These are phyloP conservation scores for Spinibarbus caldwelli DNA, from an alignment of 2,797 vertebrate species.

Conservation along the genomic window DNA sequence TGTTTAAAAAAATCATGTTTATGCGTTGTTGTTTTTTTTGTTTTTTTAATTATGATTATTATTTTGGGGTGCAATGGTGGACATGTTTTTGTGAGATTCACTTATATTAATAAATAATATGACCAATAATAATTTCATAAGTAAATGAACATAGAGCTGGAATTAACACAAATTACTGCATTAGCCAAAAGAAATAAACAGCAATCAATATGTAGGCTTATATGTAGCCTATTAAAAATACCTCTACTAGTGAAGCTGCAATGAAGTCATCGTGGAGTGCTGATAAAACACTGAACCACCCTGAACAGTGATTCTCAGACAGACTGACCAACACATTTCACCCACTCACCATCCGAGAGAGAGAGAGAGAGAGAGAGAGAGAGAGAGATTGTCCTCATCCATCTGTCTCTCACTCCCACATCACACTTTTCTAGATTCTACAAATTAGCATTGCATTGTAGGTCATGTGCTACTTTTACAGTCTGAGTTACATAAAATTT, in stretches of 20 bases:
- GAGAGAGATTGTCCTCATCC: slow-evolving; percentile 30
- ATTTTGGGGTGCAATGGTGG: neutral
- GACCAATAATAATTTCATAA: neutral
- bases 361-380: slow-evolving; percentile 10
- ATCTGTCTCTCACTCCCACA: slow-evolving; percentile 50
- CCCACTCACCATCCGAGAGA: slow-evolving; percentile 49
- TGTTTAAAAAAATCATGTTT: neutral
- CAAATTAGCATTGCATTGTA: slow-evolving; percentile 39
- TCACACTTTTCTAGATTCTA: slow-evolving; percentile 41
- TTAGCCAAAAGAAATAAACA: neutral
- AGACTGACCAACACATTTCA: slow-evolving; percentile 16
- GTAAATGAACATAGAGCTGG: neutral
- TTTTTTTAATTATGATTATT: neutral
- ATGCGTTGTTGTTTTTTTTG: neutral
- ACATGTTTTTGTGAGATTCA: neutral
- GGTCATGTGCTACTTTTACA: slow-evolving; percentile 51
- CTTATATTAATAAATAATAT: neutral
- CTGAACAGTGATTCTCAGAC: slow-evolving; percentile 26
- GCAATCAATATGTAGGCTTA: neutral
- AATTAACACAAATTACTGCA: neutral
- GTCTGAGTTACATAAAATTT: neutral
- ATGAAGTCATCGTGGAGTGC: neutral
- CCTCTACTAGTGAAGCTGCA: neutral
- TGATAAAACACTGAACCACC: slow-evolving; percentile 10
- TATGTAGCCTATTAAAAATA: neutral